These are phyloP conservation scores for Anguilla japonica DNA, from an alignment of 2,113 vertebrate species.

Conservation along the genomic window DNA sequence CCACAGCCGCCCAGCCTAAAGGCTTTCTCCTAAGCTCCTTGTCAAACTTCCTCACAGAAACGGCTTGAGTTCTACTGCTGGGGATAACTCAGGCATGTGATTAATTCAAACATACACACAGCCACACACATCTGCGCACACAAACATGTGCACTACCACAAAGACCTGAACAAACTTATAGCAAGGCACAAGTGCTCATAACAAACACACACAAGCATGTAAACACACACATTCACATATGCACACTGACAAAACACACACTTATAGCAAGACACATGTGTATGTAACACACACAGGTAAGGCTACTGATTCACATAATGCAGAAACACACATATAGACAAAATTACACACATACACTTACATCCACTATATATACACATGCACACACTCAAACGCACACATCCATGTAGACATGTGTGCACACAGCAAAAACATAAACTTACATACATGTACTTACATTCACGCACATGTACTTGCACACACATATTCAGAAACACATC, in stretches of 20 bases:
- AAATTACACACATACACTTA: background rate
- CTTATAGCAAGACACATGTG: background rate
- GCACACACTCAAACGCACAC: slow-evolving; percentile 11
- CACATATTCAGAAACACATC: background rate
- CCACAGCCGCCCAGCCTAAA: background rate
- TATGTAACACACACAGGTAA: no score
- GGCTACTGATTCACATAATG: background rate
- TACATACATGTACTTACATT: background rate
- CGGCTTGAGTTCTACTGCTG: background rate
- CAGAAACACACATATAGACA: slow-evolving; percentile 7
- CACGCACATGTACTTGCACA: background rate
- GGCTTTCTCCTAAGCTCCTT: background rate
- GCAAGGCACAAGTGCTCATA: no score
- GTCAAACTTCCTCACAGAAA: background rate
- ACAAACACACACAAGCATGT: background rate
- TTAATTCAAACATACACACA: background rate
- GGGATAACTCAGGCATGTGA: background rate
- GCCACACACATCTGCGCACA: background rate
- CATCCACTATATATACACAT: background rate
- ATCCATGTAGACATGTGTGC: background rate
- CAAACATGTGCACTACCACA: background rate
- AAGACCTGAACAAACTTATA: no score
- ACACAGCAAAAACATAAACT: no score
- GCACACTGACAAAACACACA: background rate
- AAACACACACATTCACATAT: background rate